Conservation (phyloP, 2,113 vertebrate species). For the Alouatta palliata region DNA sequence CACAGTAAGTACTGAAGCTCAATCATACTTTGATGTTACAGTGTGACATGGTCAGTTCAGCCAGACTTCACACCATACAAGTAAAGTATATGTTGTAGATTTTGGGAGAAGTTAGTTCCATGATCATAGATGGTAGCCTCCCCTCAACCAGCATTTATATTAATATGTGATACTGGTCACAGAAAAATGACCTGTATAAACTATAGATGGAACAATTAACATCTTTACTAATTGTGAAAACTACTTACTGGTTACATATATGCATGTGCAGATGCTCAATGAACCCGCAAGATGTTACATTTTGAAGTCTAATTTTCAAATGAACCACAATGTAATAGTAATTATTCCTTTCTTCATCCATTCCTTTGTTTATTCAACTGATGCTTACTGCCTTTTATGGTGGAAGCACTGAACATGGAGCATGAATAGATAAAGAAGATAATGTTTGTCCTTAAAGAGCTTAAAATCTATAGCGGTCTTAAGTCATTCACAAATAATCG, state of each 20-base stretch:
- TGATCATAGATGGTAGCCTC: not conserved
- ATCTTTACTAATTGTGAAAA: not conserved
- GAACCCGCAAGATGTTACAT: not conserved
- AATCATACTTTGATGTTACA: not conserved
- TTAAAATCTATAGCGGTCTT: not conserved
- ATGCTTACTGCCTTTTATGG: not conserved
- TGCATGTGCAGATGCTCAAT: not conserved
- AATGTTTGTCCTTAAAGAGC: not conserved
- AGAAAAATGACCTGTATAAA: not conserved
- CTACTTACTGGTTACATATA: not conserved
- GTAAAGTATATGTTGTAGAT: not conserved
- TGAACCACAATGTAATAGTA: not conserved
- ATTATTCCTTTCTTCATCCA: not conserved
- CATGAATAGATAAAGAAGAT: not conserved
- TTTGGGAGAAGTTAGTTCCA: not conserved
- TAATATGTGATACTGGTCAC: not conserved
- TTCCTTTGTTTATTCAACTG: not conserved
- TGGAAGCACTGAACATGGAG: not conserved
- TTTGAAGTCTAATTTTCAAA: not conserved
- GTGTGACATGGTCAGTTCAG: not conserved
- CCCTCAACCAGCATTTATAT: not conserved
- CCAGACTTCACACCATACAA: not conserved
- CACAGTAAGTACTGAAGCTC: not conserved
- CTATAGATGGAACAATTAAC: not conserved
- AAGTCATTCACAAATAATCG: not conserved